Evolutionary conservation across 2,888 invertebrate species (phyloP).

Genomic region (Steromphala cineraria): DNA sequence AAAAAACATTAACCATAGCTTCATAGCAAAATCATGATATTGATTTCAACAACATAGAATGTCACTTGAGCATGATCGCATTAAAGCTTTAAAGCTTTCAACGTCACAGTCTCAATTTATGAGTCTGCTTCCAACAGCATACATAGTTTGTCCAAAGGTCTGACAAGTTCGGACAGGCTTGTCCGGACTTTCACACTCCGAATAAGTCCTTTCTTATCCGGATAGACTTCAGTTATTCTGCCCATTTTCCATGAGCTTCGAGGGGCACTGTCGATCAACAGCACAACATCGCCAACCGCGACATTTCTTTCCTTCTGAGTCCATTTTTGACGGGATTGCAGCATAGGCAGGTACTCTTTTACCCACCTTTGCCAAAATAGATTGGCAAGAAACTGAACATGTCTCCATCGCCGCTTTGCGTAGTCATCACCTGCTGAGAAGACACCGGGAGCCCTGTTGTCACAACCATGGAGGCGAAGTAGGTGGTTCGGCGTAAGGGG

Average conservation of each 20-base stretch:
- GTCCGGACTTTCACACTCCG: not conserved
- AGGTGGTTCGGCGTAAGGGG: conserved; percentile 19
- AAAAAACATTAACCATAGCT: too few species aligned
- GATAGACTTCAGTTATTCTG: not conserved
- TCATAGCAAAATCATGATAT: too few species aligned
- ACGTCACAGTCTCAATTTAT: not conserved
- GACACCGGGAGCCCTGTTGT: conserved; percentile 5
- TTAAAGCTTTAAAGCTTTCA: not conserved
- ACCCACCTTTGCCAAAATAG: conserved; percentile 6
- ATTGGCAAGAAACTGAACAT: conserved; percentile 20
- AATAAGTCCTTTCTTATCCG: not conserved
- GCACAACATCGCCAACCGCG: not conserved
- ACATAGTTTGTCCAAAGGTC: conserved; percentile 22
- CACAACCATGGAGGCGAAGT: not conserved
- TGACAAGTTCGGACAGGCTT: not conserved
- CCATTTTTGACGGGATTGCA: not conserved
- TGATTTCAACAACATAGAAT: too few species aligned
- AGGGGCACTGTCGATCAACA: not conserved
- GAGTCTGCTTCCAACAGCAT: conserved; percentile 15
- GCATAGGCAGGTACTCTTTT: not conserved
- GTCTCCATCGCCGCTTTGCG: conserved; percentile 6
- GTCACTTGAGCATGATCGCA: too few species aligned
- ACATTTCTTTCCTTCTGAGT: not conserved
- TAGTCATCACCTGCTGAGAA: not conserved
- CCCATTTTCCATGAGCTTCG: not conserved